phyloP scores from a whole-genome alignment of 2,888 invertebrate species.

The Hecatera dysodea region DNA sequence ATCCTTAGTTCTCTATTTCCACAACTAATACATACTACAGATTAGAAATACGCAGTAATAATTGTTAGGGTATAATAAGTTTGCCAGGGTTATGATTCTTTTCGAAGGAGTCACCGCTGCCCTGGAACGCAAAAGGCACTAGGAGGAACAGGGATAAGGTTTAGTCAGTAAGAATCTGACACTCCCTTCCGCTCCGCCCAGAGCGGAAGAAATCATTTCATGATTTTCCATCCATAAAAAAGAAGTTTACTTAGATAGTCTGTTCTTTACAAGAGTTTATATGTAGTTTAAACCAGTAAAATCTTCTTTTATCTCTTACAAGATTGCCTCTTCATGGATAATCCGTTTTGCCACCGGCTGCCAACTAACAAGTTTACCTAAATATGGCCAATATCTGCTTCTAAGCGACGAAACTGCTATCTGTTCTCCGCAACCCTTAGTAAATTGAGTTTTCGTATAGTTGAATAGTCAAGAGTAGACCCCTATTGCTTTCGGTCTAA shows the following conservation, averaged over 20 bases:
- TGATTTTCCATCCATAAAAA: too few relatives aligned
- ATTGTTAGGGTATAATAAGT: too few relatives aligned
- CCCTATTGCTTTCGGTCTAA: conserved; percentile 31
- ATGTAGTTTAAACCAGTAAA: background rate
- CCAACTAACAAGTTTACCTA: conserved; percentile 45
- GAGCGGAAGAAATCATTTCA: too few relatives aligned
- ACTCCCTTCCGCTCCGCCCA: too few relatives aligned
- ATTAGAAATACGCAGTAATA: too few relatives aligned
- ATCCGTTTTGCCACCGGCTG: conserved; percentile 22
- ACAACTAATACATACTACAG: too few relatives aligned
- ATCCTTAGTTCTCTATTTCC: too few relatives aligned
- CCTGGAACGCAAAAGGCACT: too few relatives aligned
- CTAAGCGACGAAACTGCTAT: conserved; percentile 36
- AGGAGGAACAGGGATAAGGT: too few relatives aligned
- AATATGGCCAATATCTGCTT: conserved; percentile 55
- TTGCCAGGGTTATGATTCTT: too few relatives aligned
- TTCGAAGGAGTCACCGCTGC: too few relatives aligned
- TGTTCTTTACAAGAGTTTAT: background rate
- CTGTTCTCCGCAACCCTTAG: conserved; percentile 44
- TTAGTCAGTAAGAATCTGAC: too few relatives aligned
- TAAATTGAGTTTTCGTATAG: conserved; percentile 48
- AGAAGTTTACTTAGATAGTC: background rate
- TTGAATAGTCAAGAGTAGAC: conserved; percentile 22
- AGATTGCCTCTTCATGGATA: background rate
- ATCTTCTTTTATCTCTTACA: background rate